Evolutionary conservation across 2,888 invertebrate genomes (phyloP).

Genomic region (Aspidiotus rigidus): DNA sequence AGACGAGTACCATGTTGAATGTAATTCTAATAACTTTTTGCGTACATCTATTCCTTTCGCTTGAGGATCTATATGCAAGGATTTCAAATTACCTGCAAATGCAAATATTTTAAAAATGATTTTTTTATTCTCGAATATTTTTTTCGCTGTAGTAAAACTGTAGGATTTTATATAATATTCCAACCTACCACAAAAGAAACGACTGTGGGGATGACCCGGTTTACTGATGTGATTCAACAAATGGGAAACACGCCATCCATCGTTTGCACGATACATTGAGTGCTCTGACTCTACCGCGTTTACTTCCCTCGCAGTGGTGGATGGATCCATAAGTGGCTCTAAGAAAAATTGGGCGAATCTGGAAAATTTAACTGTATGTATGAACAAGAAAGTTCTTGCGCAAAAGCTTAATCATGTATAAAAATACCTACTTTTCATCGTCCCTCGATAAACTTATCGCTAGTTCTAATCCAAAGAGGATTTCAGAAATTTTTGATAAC

Average conservation of each 20-base stretch:
- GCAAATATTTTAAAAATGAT: conserved; percentile 6
- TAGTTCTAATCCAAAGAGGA: too few relatives aligned
- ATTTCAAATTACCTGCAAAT: conserved; percentile 59
- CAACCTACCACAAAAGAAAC: conserved; percentile 83
- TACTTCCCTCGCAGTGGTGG: conserved; percentile 87
- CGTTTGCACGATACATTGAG: conserved; percentile 82
- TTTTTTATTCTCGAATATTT: background rate
- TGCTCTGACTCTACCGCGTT: conserved; percentile 95
- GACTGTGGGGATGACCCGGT: conserved; percentile 72
- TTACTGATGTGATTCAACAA: conserved; percentile 73
- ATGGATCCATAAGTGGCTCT: conserved; percentile 81
- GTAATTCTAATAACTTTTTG: conserved; percentile 78
- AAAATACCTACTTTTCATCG: conserved; percentile 45
- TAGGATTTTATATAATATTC: background rate
- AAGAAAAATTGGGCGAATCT: conserved; percentile 97
- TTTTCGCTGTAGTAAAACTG: background rate
- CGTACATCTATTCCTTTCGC: conserved; percentile 74
- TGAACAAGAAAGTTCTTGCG: background rate
- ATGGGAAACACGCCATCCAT: conserved; percentile 82
- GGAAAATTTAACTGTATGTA: too few relatives aligned
- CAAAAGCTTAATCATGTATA: background rate
- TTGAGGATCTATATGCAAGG: conserved; percentile 69
- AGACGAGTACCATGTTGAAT: conserved; percentile 44
- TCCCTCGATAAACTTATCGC: too few relatives aligned
- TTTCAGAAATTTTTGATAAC: too few relatives aligned